These are phyloP conservation scores for Encarsia formosa DNA, from an alignment of 2,888 invertebrate genomes.

Conservation along the genomic window DNA sequence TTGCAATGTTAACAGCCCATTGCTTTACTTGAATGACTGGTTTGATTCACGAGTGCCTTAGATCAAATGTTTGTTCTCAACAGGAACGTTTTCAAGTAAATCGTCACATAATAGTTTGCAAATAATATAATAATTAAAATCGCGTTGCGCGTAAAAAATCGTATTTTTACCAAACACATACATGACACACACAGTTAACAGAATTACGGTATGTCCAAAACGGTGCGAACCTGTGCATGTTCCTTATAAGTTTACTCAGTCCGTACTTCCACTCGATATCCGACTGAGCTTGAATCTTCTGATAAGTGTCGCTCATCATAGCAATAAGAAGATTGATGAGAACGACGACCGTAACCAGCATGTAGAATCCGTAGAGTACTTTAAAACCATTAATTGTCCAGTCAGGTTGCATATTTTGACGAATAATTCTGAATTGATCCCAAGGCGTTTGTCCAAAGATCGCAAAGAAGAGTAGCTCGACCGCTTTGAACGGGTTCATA, in stretches of 20 bases:
- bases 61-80: too few relatives aligned
- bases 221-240: constrained; percentile 78
- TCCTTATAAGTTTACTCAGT: constrained; percentile 93
- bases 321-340: constrained; percentile 99
- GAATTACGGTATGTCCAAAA: too few relatives aligned
- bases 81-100: too few relatives aligned
- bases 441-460: constrained; percentile 92
- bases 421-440: constrained; percentile 70
- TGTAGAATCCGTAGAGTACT: constrained; percentile 88
- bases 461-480: constrained; percentile 98
- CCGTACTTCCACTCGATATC: constrained; percentile 99
- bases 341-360: constrained; percentile 98
- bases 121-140: too few relatives aligned
- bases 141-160: too few relatives aligned
- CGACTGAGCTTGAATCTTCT: constrained; percentile 98
- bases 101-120: too few relatives aligned
- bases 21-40: too few relatives aligned
- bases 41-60: too few relatives aligned
- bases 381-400: constrained; percentile 88
- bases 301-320: constrained; percentile 99
- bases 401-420: constrained; percentile 62
- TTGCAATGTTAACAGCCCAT: too few relatives aligned
- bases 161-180: too few relatives aligned
- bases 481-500: constrained; percentile 87
- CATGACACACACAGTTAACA: too few relatives aligned